Evolutionary conservation across 30 jellyfish, hydroid and myxozoan species (phyloP).

Genomic region (Pelagia noctiluca): DNA sequence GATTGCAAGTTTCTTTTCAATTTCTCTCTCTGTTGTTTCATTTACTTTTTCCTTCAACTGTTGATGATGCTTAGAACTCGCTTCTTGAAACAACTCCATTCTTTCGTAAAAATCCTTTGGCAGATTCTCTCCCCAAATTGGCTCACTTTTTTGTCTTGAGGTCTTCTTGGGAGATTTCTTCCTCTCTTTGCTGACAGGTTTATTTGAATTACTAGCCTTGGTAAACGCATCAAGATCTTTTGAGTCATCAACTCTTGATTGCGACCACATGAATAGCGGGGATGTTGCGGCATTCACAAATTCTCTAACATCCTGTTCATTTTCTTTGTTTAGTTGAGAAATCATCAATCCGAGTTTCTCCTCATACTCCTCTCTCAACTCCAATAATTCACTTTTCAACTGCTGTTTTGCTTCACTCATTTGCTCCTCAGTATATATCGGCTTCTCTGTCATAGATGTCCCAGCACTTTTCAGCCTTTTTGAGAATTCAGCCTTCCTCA

Average conservation of each 20-base stretch:
- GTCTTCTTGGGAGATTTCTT: conserved; percentile 21
- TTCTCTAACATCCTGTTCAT: conserved; percentile 42
- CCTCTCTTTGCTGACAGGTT: conserved; percentile 3
- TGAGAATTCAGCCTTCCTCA: conserved; percentile 27
- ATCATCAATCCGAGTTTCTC: conserved; percentile 51
- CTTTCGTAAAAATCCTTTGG: conserved; percentile 75
- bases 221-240: conserved; percentile 6
- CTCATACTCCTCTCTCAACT: conserved; percentile 62
- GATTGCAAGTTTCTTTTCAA: conserved; percentile 58
- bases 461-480: conserved; percentile 80
- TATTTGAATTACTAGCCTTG: background rate
- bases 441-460: conserved; percentile 66
- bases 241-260: background rate
- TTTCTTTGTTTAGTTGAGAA: conserved; percentile 38
- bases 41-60: conserved; percentile 43
- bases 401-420: conserved; percentile 45
- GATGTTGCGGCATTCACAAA: conserved; percentile 77
- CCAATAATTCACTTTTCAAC: conserved; percentile 43
- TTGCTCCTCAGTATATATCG: conserved; percentile 83
- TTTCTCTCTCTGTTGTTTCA: conserved; percentile 47
- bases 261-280: conserved; percentile 74
- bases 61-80: conserved; percentile 69
- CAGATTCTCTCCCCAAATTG: conserved; percentile 72
- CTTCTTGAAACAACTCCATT: conserved; percentile 84
- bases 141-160: conserved; percentile 7